Conservation (phyloP, 2,888 invertebrate species). For the Callyntrura guangdongensis region DNA sequence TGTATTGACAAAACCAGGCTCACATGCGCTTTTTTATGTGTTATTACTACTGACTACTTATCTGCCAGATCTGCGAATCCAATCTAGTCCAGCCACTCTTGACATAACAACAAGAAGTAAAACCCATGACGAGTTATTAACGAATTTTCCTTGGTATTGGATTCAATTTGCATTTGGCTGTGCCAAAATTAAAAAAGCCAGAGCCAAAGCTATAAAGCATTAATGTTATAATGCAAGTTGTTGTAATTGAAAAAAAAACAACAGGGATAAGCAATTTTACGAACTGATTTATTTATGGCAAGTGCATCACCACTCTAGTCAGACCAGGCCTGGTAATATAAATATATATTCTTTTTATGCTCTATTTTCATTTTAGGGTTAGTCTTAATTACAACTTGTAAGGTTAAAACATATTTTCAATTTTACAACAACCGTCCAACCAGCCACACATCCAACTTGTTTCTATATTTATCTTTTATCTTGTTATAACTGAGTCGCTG, state of each 20-base stretch:
- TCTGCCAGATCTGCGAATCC: conserved; percentile 5
- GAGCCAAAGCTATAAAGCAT: too few relatives aligned
- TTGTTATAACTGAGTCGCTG: conserved; percentile 19
- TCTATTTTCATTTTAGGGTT: neutral
- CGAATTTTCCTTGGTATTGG: too few relatives aligned
- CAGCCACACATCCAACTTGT: neutral
- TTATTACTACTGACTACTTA: too few relatives aligned
- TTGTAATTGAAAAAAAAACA: neutral
- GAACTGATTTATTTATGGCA: neutral
- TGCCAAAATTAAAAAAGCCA: too few relatives aligned
- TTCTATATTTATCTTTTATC: too few relatives aligned
- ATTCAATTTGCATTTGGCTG: neutral
- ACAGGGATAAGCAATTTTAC: too few relatives aligned
- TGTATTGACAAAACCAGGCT: neutral
- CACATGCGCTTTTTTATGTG: too few relatives aligned
- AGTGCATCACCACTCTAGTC: neutral
- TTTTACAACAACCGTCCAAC: too few relatives aligned
- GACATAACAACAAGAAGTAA: neutral
- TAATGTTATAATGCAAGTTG: neutral
- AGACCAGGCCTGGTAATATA: neutral
- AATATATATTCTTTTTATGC: too few relatives aligned
- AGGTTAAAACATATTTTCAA: conserved; percentile 30
- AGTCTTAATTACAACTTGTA: conserved; percentile 9
- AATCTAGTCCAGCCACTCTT: neutral
- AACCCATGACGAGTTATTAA: too few relatives aligned